Percentiles rank a stretch among this genome's conserved stretches.
Evolutionary conservation across 2,113 vertebrate genomes (phyloP).

Genomic region (Heterocephalus glaber): DNA sequence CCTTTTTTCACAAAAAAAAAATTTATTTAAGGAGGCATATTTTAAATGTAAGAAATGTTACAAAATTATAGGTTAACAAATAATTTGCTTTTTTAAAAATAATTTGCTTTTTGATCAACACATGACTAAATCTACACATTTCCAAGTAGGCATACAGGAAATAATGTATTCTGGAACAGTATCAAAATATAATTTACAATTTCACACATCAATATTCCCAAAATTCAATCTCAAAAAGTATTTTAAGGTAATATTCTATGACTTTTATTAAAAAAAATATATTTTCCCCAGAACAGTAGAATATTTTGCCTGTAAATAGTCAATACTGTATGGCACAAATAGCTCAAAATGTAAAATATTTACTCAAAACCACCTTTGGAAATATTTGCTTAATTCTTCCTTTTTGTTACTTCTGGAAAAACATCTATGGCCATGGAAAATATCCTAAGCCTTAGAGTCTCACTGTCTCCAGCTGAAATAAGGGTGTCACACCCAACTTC

Average conservation of each 20-base stretch:
- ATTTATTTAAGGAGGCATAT: conserved; percentile 34
- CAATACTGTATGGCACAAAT: not conserved
- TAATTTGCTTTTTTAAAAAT: conserved; percentile 28
- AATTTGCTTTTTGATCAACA: conserved; percentile 33
- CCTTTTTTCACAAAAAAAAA: conserved; percentile 24
- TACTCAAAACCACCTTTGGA: not conserved
- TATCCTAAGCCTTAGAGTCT: not conserved
- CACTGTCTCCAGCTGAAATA: conserved; percentile 12
- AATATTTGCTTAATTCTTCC: not conserved
- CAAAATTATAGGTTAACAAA: conserved; percentile 33
- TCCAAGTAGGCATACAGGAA: not conserved
- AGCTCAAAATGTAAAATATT: conserved; percentile 38
- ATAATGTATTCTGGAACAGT: conserved; percentile 10
- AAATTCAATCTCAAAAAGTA: conserved; percentile 32
- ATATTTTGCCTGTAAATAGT: not conserved
- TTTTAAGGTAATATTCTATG: conserved; percentile 17
- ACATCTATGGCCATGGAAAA: not conserved
- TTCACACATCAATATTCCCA: not conserved
- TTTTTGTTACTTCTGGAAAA: conserved; percentile 32
- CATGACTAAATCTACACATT: not conserved
- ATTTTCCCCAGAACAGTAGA: not conserved
- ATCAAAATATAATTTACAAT: conserved; percentile 62
- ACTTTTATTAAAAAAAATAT: conserved; percentile 39
- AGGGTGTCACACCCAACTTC: conserved; percentile 14
- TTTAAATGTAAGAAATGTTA: conserved; percentile 43